phyloP scores from a whole-genome alignment of 2,888 invertebrate genomes.

The Hypena proboscidalis region DNA sequence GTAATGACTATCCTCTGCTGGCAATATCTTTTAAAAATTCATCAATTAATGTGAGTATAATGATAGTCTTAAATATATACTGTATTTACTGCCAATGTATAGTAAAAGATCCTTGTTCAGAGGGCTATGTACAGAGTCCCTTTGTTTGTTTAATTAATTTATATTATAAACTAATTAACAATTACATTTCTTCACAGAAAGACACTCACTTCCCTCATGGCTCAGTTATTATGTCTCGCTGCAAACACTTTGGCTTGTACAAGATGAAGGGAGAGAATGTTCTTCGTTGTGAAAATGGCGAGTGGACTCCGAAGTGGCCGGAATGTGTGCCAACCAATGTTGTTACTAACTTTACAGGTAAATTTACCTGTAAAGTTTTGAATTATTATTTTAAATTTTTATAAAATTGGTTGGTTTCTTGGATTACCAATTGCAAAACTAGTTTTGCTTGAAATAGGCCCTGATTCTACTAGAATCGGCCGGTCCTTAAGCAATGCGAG shows the following conservation, averaged over 20 bases:
- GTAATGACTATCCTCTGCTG: slow-evolving; percentile 88
- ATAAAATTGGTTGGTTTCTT: background rate
- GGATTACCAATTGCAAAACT: too few relatives aligned
- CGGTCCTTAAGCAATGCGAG: too few relatives aligned
- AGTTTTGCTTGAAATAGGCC: too few relatives aligned
- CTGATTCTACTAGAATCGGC: too few relatives aligned
- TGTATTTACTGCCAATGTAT: too few relatives aligned
- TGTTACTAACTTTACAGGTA: slow-evolving; percentile 94
- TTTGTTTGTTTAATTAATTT: too few relatives aligned
- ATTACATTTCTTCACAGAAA: slow-evolving; percentile 64
- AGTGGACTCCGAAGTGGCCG: slow-evolving; percentile 91
- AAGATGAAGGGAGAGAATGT: slow-evolving; percentile 92
- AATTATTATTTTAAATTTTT: background rate
- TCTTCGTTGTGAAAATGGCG: slow-evolving; percentile 92
- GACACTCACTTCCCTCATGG: slow-evolving; percentile 91
- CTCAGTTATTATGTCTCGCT: slow-evolving; percentile 90
- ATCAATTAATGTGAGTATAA: slow-evolving; percentile 83
- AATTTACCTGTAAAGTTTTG: background rate
- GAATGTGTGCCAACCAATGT: slow-evolving; percentile 94
- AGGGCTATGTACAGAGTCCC: too few relatives aligned
- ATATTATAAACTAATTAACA: too few relatives aligned
- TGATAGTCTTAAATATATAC: too few relatives aligned
- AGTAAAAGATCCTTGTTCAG: too few relatives aligned
- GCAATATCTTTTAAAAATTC: slow-evolving; percentile 90
- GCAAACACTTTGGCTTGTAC: slow-evolving; percentile 93